Percentiles rank a stretch among this genome's conserved stretches.
Conservation (phyloP, 2,888 invertebrate genomes). For the Lepidocyrtoides sp. region DNA sequence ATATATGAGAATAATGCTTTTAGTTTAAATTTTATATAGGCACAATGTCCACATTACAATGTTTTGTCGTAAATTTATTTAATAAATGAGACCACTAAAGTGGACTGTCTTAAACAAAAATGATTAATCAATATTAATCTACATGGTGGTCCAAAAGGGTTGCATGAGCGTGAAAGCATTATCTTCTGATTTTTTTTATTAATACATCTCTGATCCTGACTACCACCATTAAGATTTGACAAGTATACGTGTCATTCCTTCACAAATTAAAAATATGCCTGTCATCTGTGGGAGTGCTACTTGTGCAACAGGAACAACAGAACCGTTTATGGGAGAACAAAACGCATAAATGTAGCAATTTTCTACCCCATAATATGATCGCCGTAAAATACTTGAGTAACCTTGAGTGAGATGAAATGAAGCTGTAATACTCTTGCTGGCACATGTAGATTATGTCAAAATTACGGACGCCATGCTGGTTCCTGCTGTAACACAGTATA, state of each 20-base stretch:
- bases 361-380: neutral
- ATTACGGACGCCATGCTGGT: neutral
- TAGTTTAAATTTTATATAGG: neutral
- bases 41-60: neutral
- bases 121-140: conserved; percentile 23
- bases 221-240: no score
- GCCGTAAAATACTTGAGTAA: conserved; percentile 62
- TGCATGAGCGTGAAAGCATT: no score
- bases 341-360: neutral
- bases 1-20: no score
- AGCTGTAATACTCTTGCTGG: neutral
- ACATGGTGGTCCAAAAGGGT: no score
- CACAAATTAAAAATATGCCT: neutral
- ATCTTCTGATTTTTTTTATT: no score
- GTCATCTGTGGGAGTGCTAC: conserved; percentile 36
- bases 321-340: neutral
- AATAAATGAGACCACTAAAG: neutral
- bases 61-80: no score
- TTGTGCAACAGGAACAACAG: conserved; percentile 22
- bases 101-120: neutral
- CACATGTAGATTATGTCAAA: neutral
- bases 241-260: neutral
- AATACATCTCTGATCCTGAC: no score
- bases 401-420: conserved; percentile 54
- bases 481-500: neutral